Evolutionary conservation across 92 coral and sea anemone genomes (phyloP).

Genomic region (Phenganax subtilis): DNA sequence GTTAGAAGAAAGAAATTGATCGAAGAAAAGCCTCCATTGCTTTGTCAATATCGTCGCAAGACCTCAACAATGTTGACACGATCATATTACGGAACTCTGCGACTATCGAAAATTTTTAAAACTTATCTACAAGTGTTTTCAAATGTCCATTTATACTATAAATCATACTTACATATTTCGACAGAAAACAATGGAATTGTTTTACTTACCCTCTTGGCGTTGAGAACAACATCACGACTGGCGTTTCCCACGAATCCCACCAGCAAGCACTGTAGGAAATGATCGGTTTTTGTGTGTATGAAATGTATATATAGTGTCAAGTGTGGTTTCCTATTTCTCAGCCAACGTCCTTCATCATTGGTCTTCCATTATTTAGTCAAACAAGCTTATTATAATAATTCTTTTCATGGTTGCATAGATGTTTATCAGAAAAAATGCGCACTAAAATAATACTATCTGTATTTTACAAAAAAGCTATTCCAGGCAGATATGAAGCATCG

Average conservation of each 20-base stretch:
- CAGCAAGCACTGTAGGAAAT: neutral
- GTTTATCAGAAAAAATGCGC: neutral
- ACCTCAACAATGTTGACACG: neutral
- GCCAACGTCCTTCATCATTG: neutral
- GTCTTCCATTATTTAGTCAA: neutral
- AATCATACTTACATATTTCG: too few relatives aligned
- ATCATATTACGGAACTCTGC: constrained; percentile 18
- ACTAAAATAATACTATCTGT: neutral
- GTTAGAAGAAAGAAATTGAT: too few relatives aligned
- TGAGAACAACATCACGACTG: neutral
- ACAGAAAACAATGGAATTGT: too few relatives aligned
- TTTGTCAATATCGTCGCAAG: neutral
- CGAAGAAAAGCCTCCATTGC: neutral
- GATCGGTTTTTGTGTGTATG: neutral
- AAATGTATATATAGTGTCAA: constrained; percentile 16
- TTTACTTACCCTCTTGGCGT: too few relatives aligned
- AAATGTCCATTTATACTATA: too few relatives aligned
- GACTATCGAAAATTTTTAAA: neutral
- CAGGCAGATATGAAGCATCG: too few relatives aligned
- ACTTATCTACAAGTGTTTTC: too few relatives aligned
- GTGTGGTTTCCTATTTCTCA: constrained; percentile 15
- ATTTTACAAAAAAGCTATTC: too few relatives aligned
- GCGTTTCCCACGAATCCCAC: neutral
- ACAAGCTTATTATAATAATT: neutral
- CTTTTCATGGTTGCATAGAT: neutral